A percentile compares a stretch with the other conserved stretches of the same genome.
phyloP scores from a whole-genome alignment of 2,888 invertebrate genomes.

The Chrysomela aeneicollis region DNA sequence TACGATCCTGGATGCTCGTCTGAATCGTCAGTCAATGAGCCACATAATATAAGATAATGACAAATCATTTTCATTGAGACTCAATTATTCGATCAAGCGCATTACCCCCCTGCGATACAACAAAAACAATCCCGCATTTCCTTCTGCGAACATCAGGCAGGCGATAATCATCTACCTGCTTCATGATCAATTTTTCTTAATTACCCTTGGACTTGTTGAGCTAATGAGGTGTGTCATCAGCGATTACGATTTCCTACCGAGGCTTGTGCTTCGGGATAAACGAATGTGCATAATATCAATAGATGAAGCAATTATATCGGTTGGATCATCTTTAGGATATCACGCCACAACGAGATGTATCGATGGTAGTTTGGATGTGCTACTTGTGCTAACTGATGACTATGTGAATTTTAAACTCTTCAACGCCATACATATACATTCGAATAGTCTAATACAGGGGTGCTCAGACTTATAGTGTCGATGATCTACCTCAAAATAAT shows the following conservation, averaged over 20 bases:
- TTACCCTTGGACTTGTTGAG: not conserved
- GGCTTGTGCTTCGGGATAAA: not conserved
- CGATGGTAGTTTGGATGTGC: too few species aligned
- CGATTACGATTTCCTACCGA: not conserved
- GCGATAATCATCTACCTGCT: not conserved
- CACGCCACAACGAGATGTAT: too few species aligned
- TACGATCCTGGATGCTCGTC: not conserved
- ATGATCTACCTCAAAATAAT: too few species aligned
- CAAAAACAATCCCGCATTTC: constrained; percentile 3
- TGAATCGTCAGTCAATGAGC: not conserved
- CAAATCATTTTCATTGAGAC: constrained; percentile 1
- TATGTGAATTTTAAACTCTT: too few species aligned
- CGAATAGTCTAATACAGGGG: too few species aligned
- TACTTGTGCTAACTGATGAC: too few species aligned
- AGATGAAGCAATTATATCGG: not conserved
- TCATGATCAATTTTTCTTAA: not conserved
- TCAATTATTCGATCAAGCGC: not conserved
- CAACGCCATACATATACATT: too few species aligned
- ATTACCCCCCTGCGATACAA: constrained; percentile 1
- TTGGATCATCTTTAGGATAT: too few species aligned
- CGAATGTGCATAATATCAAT: not conserved
- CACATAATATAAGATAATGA: not conserved
- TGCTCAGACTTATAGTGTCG: too few species aligned
- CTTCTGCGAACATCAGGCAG: not conserved
- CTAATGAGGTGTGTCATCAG: not conserved